Evolutionary conservation across 2,797 vertebrate genomes (phyloP).

Genomic region (Uromys caudimaculatus): DNA sequence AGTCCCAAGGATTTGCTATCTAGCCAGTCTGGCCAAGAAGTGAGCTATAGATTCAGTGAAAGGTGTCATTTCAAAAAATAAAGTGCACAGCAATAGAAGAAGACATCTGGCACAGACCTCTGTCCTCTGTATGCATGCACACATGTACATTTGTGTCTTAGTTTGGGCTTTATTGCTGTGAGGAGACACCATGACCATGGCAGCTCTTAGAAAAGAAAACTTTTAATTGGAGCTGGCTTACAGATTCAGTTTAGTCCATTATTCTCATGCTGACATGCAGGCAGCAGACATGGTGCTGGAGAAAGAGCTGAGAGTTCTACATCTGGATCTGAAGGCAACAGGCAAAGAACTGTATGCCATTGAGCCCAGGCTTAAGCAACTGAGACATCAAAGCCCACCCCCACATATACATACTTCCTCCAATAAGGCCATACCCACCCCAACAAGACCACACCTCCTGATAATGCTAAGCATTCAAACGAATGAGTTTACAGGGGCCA

Average conservation of each 20-base stretch:
- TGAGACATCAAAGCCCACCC: neutral
- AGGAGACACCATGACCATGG: neutral
- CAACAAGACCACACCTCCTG: neutral
- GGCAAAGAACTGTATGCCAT: neutral
- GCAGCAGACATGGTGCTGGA: neutral
- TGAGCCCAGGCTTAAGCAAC: neutral
- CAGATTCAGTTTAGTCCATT: neutral
- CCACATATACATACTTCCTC: neutral
- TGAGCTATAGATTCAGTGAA: neutral
- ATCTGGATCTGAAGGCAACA: neutral
- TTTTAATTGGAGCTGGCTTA: neutral
- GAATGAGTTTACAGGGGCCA: neutral
- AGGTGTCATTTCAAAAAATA: neutral
- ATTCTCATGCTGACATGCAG: neutral
- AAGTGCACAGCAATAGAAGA: neutral
- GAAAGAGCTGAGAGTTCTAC: neutral
- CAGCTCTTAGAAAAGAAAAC: neutral
- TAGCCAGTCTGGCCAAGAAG: neutral
- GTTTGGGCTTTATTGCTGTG: neutral
- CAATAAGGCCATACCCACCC: neutral
- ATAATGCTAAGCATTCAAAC: neutral
- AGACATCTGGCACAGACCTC: neutral
- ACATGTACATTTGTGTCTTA: neutral
- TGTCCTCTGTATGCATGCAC: neutral
- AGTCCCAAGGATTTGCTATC: neutral